Conservation (phyloP, 2,888 invertebrate genomes). For the Lacanobia wlatinum region DNA sequence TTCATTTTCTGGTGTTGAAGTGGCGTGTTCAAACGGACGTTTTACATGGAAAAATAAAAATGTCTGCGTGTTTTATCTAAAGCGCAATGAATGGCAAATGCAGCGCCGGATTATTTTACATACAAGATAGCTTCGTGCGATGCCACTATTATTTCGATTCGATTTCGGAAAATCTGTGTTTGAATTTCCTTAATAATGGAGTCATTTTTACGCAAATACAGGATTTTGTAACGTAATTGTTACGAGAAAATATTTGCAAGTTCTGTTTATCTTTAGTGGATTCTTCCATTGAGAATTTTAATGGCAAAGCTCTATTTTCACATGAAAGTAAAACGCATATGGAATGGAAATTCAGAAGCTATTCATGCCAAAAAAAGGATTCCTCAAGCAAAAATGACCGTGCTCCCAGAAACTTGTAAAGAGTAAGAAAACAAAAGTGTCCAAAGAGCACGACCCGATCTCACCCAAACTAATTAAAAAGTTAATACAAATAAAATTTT, state of each 20-base stretch:
- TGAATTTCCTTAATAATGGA: slow-evolving; percentile 42
- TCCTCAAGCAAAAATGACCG: slow-evolving; percentile 5
- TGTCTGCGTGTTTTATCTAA: slow-evolving; percentile 74
- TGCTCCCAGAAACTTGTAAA: too few species aligned
- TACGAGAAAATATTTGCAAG: background rate
- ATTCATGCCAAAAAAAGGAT: background rate
- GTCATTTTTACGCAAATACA: slow-evolving; percentile 32
- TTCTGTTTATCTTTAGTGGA: background rate
- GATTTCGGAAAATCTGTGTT: slow-evolving; percentile 55
- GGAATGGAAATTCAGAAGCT: background rate
- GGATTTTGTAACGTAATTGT: background rate
- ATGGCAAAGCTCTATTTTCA: background rate
- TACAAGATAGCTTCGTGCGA: slow-evolving; percentile 63
- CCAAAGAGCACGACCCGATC: slow-evolving; percentile 36
- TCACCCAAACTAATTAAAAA: slow-evolving; percentile 55
- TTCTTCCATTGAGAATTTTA: background rate
- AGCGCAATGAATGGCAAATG: slow-evolving; percentile 79
- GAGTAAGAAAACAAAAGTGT: slow-evolving; percentile 39
- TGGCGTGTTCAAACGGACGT: slow-evolving; percentile 68
- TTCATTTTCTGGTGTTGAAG: slow-evolving; percentile 47
- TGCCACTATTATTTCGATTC: slow-evolving; percentile 58
- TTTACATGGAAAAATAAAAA: slow-evolving; percentile 77
- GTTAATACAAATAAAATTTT: slow-evolving; percentile 69
- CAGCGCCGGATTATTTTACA: slow-evolving; percentile 74
- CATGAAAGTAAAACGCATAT: background rate